Evolutionary conservation across 2,797 vertebrate genomes (phyloP).

Genomic region (Potorous gilbertii): DNA sequence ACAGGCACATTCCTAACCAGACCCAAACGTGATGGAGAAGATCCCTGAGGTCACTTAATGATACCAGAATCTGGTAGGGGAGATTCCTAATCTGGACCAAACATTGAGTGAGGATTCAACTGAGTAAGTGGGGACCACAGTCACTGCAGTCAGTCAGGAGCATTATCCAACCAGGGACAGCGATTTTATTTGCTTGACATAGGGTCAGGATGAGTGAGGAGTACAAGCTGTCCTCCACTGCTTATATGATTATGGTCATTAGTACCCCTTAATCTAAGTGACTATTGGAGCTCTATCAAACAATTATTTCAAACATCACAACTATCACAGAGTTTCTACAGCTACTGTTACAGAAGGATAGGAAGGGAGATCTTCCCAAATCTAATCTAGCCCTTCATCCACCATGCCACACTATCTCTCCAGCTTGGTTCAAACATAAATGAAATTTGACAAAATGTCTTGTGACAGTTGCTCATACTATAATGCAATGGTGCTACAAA

Average conservation of each 20-base stretch:
- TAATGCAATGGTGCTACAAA: conserved; percentile 1
- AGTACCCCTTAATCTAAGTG: not conserved
- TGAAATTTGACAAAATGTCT: conserved; percentile 17
- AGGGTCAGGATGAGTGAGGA: not conserved
- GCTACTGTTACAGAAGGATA: not conserved
- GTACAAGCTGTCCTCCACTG: not conserved
- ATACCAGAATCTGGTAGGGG: not conserved
- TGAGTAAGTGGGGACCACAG: not conserved
- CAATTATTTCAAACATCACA: not conserved
- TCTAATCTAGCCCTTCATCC: not conserved
- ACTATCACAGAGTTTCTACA: not conserved
- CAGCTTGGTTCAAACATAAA: conserved; percentile 13
- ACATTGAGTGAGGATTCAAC: not conserved
- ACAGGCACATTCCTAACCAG: not conserved
- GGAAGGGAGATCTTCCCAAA: not conserved
- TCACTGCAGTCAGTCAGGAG: not conserved
- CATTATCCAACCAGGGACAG: not conserved
- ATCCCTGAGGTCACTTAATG: not conserved
- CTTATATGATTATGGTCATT: not conserved
- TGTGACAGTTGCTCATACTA: not conserved
- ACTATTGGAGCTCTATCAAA: not conserved
- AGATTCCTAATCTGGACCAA: not conserved
- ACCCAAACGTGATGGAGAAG: not conserved
- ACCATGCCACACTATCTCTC: not conserved
- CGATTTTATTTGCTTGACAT: not conserved